phyloP scores from a whole-genome alignment of 1,140 invertebrate genomes.

The Drosophila busckii region DNA sequence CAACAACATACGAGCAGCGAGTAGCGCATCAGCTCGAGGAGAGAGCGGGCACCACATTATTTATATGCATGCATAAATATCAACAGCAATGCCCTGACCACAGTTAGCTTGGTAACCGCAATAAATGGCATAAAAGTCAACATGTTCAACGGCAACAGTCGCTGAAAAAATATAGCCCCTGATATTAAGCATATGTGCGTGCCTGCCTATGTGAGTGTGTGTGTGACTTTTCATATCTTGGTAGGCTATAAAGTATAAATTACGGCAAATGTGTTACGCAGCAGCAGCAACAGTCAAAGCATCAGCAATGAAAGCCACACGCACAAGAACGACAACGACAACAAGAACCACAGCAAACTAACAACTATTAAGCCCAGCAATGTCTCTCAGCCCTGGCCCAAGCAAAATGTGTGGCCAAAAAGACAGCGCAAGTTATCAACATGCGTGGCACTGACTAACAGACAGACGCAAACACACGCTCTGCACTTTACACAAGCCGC shows the following conservation, averaged over 20 bases:
- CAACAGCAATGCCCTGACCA: conserved; percentile 54
- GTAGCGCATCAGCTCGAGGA: too few species aligned
- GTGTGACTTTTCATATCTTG: conserved; percentile 71
- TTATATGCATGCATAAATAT: conserved; percentile 72
- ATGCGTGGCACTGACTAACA: conserved; percentile 53
- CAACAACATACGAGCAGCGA: conserved; percentile 11
- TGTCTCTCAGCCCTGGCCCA: conserved; percentile 4
- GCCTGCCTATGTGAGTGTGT: conserved; percentile 12
- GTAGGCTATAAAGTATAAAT: conserved; percentile 75
- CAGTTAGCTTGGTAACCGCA: conserved; percentile 68
- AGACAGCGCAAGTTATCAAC: conserved; percentile 64
- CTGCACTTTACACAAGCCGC: conserved; percentile 49
- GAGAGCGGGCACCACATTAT: conserved; percentile 48
- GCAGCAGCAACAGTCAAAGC: conserved; percentile 2
- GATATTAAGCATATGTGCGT: conserved; percentile 44
- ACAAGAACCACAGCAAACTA: conserved; percentile 77
- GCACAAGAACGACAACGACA: too few species aligned
- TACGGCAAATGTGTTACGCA: conserved; percentile 65
- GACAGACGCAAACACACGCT: conserved; percentile 3
- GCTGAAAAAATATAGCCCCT: conserved; percentile 63
- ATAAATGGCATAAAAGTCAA: conserved; percentile 74
- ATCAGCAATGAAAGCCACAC: not conserved
- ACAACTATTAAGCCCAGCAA: conserved; percentile 72
- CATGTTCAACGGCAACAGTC: conserved; percentile 57
- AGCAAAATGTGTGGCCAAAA: too few species aligned